A percentile compares a stretch with the other conserved stretches of the same genome.
phyloP scores from a whole-genome alignment of 1,140 invertebrate species.

The Heliconius congener region DNA sequence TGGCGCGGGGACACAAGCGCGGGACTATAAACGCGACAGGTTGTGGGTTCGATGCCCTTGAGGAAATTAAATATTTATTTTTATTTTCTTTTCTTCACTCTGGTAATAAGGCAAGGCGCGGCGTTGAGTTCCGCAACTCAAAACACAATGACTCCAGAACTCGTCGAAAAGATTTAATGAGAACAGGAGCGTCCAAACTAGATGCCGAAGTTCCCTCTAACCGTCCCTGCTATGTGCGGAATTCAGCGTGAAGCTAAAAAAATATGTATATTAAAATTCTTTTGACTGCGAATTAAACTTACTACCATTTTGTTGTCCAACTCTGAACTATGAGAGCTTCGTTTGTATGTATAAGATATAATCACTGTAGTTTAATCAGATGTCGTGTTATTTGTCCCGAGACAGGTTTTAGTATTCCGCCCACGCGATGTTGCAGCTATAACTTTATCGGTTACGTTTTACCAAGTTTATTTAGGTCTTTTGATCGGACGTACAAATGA shows the following conservation, averaged over 20 bases:
- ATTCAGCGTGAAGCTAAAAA: not conserved
- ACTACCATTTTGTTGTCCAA: not conserved
- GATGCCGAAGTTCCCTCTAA: no score
- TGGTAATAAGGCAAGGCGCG: no score
- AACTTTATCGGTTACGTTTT: not conserved
- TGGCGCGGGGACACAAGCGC: no score
- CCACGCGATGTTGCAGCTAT: constrained; percentile 24
- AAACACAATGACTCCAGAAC: no score
- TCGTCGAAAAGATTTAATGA: no score
- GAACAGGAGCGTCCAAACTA: no score
- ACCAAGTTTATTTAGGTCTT: constrained; percentile 16
- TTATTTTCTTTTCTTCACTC: no score
- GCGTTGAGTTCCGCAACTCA: no score
- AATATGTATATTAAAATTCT: not conserved
- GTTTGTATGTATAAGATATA: constrained; percentile 1
- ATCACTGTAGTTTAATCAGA: constrained; percentile 15
- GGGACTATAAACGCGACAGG: no score
- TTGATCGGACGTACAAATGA: not conserved
- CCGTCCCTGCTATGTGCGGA: no score
- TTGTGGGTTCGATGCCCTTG: no score
- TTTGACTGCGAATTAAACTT: not conserved
- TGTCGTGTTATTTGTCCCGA: constrained; percentile 9
- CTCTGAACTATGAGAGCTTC: not conserved
- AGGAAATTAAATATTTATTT: no score
- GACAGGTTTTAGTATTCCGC: not conserved